phyloP scores from a whole-genome alignment of 2,888 invertebrate genomes.

The Archaeoteleia sp. region DNA sequence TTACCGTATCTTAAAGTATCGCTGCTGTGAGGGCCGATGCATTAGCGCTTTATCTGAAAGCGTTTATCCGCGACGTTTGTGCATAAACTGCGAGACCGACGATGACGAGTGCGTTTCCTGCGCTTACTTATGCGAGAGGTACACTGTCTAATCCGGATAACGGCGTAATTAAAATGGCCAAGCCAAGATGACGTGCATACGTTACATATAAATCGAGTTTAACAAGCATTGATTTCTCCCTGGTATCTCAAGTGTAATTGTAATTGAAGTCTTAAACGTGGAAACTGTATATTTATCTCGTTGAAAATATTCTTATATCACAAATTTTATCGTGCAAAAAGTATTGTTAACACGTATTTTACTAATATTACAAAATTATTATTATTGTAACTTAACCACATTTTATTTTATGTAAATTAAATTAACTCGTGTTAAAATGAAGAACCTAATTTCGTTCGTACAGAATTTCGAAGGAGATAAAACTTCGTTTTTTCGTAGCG shows the following conservation, averaged over 20 bases:
- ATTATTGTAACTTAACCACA: no score
- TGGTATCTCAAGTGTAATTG: conserved; percentile 11
- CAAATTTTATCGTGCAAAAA: no score
- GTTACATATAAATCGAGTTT: conserved; percentile 14
- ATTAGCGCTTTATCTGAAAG: conserved; percentile 39
- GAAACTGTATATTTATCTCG: no score
- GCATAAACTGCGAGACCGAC: conserved; percentile 1
- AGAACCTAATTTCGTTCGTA: no score
- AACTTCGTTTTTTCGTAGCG: no score
- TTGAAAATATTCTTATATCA: no score
- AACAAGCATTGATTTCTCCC: conserved; percentile 1
- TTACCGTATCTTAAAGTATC: conserved; percentile 43
- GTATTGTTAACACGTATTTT: no score
- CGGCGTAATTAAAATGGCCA: conserved; percentile 37
- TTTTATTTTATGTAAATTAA: no score
- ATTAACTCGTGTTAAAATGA: no score
- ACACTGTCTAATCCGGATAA: conserved; percentile 37
- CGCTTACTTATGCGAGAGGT: conserved; percentile 9
- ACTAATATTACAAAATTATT: no score
- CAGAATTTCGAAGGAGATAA: no score
- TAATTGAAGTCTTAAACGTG: no score
- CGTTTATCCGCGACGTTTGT: conserved; percentile 3
- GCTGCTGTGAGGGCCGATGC: conserved; percentile 36
- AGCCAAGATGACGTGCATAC: conserved; percentile 1
- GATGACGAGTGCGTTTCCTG: conserved; percentile 27